phyloP scores from a whole-genome alignment of 2,797 vertebrate species.

The Anniella stebbinsi region DNA sequence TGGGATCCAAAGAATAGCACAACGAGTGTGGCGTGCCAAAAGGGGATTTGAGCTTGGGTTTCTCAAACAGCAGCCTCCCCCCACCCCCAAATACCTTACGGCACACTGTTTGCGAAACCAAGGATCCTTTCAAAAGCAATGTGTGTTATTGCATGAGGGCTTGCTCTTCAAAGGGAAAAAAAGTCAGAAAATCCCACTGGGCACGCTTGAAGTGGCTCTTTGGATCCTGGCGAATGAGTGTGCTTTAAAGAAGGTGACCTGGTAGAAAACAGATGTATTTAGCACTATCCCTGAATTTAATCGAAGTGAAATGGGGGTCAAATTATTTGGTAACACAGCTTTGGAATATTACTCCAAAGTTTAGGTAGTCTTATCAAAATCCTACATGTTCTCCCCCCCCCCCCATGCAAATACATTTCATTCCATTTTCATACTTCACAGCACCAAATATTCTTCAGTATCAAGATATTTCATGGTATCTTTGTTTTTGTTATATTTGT shows the following conservation, averaged over 20 bases:
- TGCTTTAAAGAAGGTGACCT: conserved; percentile 61
- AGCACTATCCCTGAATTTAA: background rate
- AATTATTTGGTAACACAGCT: background rate
- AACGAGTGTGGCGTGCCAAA: background rate
- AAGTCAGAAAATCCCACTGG: background rate
- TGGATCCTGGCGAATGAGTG: conserved; percentile 8
- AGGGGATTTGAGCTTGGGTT: background rate
- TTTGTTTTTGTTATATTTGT: background rate
- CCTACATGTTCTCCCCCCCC: background rate
- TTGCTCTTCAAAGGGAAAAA: background rate
- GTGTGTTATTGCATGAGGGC: background rate
- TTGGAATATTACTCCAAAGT: background rate
- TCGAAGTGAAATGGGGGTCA: background rate
- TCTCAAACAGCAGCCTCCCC: background rate
- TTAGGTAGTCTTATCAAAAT: background rate
- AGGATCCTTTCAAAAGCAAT: background rate
- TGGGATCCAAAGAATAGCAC: conserved; percentile 10
- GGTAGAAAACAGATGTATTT: background rate
- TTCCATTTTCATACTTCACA: background rate
- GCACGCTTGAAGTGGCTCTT: background rate
- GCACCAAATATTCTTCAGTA: background rate
- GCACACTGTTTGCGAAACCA: background rate
- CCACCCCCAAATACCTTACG: background rate
- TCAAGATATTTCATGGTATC: background rate
- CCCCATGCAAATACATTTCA: background rate